Evolutionary conservation across 2,888 invertebrate genomes (phyloP).

Genomic region (Sinohyriopsis cumingii): DNA sequence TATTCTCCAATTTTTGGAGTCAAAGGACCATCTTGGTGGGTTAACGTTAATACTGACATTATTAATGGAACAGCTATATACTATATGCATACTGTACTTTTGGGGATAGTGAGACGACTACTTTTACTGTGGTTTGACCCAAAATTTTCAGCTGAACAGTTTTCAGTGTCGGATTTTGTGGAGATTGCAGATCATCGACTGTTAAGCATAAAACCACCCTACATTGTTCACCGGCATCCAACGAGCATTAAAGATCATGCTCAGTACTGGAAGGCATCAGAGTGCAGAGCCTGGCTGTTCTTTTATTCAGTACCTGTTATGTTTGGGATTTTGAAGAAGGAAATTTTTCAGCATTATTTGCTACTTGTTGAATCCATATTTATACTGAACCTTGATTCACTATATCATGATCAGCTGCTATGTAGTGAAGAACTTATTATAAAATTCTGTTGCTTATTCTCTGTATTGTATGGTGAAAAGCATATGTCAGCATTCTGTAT

Average conservation of each 20-base stretch:
- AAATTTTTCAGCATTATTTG: constrained; percentile 23
- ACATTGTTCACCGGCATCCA: constrained; percentile 15
- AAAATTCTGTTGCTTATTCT: constrained; percentile 19
- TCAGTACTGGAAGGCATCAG: constrained; percentile 30
- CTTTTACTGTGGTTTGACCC: constrained; percentile 1
- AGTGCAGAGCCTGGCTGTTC: constrained; percentile 30
- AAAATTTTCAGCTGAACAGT: constrained; percentile 1
- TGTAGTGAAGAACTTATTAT: no score
- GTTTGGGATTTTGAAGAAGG: constrained; percentile 19
- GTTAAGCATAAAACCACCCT: constrained; percentile 21
- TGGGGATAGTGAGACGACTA: neutral
- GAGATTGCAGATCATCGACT: constrained; percentile 12
- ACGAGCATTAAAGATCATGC: no score
- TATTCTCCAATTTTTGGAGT: no score
- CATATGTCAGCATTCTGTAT: constrained; percentile 31
- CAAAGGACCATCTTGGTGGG: neutral
- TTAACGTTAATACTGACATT: neutral
- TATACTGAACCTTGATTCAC: constrained; percentile 20
- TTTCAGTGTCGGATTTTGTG: constrained; percentile 15
- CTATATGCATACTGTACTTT: no score
- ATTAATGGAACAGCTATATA: no score
- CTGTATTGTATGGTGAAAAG: constrained; percentile 24
- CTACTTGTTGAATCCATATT: constrained; percentile 25
- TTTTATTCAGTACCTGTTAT: constrained; percentile 25
- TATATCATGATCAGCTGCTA: constrained; percentile 18